Base-by-base conservation (phyloP, 2,888 invertebrate species). In the Oscheius sp. region DNA sequence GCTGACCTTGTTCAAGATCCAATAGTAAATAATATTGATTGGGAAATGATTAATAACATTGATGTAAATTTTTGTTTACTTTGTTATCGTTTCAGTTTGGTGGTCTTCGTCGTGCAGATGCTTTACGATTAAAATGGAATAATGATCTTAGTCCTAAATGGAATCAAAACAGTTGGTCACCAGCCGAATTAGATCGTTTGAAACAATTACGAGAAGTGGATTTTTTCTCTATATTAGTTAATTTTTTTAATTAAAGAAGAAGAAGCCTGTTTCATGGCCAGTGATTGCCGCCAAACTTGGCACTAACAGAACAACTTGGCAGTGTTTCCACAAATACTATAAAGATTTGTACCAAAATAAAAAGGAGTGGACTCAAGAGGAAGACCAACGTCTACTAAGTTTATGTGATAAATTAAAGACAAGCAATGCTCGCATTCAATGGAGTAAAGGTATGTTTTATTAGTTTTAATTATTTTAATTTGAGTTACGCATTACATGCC, bases 341-440 rank as follows among this genome's bases (percentile, higher is more conserved):
- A 76, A 79, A 9, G 80, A 84, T 56, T 73, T 87, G 12, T 26
- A 67, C n/a, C 63, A 68, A 30, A 57, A 71, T 6, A 69, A 62
- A 2, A 68, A 36, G 41, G 71, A 89, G 72, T 94, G 93, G 91
- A 89, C 90, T 0, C 83, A 86, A 3, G 89, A 90, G 56, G 94
- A 94, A 85, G 91, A 93, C 79, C 88, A 89, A 45, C 89, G 89
- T 63, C 87, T 94, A 5, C 84, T 89, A 33, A 88, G 89, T 62
- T 85, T 91, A 2, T 90, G 94, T 0, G 89, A 91, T 9, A 87
- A 87, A 69, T 90, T 90, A 73, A 89, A 88, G 73, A 88, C 90
- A 56, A 92, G 91, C 20, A 88, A 90, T 69, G 90, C 89, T 49
- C 90, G 89, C 50, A 91, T 93, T 72, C 91, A 92, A 0, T 94